Conservation (phyloP, 2,113 vertebrate species). For the Myocastor coypus region DNA sequence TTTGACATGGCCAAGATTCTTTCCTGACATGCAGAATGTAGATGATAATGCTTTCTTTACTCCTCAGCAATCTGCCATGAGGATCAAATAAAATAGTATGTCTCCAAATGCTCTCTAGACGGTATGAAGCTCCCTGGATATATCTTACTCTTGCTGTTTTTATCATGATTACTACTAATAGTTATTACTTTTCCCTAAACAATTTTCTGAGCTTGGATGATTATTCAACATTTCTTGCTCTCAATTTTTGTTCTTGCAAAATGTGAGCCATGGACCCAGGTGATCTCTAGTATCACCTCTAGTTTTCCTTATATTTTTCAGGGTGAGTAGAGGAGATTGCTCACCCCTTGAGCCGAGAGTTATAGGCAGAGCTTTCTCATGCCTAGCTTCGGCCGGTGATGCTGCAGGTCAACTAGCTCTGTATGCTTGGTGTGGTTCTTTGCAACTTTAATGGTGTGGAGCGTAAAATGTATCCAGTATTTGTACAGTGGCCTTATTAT, state of each 20-base stretch:
- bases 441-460: constrained; percentile 11
- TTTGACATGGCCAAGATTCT: constrained; percentile 33
- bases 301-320: neutral
- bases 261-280: neutral
- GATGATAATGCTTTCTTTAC: neutral
- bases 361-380: neutral
- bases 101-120: neutral
- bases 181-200: neutral
- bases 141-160: neutral
- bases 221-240: constrained; percentile 14
- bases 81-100: neutral
- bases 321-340: neutral
- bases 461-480: neutral
- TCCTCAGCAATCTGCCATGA: neutral
- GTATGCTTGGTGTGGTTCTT: neutral
- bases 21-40: constrained; percentile 22
- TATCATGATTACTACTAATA: neutral
- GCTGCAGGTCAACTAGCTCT: neutral
- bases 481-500: neutral
- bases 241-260: constrained; percentile 18
- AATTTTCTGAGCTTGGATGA: neutral
- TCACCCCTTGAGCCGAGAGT: neutral
- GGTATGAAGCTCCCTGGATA: neutral
- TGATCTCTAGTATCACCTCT: constrained; percentile 6
- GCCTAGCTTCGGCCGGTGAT: neutral